Evolutionary conservation across 2,888 invertebrate genomes (phyloP).

Genomic region (Melanotus villosus): DNA sequence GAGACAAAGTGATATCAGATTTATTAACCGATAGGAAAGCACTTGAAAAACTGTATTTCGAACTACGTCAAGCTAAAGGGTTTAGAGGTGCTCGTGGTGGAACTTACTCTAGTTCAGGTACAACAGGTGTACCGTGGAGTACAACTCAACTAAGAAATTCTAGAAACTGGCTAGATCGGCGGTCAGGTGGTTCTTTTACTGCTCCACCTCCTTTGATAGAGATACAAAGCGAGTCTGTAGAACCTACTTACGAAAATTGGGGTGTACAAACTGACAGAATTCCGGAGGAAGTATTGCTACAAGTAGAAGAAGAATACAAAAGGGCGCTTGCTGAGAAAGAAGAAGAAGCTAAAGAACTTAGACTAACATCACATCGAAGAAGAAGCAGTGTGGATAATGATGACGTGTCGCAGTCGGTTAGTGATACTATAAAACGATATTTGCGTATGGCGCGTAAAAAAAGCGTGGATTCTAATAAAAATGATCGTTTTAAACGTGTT

Average conservation of each 20-base stretch:
- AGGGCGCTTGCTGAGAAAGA: constrained; percentile 68
- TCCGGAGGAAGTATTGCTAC: constrained; percentile 70
- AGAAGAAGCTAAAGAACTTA: constrained; percentile 62
- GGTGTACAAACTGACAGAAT: constrained; percentile 77
- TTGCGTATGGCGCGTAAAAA: constrained; percentile 90
- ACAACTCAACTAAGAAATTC: constrained; percentile 51
- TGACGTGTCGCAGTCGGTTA: constrained; percentile 88
- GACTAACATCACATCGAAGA: constrained; percentile 69
- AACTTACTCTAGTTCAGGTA: constrained; percentile 34
- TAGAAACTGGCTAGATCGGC: constrained; percentile 54
- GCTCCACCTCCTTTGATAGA: constrained; percentile 79
- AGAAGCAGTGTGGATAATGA: constrained; percentile 87
- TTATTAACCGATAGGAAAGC: constrained; percentile 81
- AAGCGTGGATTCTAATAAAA: constrained; percentile 84
- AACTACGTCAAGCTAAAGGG: constrained; percentile 77
- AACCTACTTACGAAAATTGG: constrained; percentile 65
- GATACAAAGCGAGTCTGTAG: constrained; percentile 74
- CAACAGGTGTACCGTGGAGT: constrained; percentile 48
- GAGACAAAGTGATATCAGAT: constrained; percentile 80
- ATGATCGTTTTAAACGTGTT: constrained; percentile 86
- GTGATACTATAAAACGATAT: constrained; percentile 89
- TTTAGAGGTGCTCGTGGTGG: constrained; percentile 67
- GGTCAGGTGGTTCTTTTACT: constrained; percentile 52
- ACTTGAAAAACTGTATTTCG: constrained; percentile 81
- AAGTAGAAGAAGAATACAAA: constrained; percentile 69